Base-by-base conservation (phyloP, 1,140 invertebrate species). In the Daktulosphaira vitifoliae region DNA sequence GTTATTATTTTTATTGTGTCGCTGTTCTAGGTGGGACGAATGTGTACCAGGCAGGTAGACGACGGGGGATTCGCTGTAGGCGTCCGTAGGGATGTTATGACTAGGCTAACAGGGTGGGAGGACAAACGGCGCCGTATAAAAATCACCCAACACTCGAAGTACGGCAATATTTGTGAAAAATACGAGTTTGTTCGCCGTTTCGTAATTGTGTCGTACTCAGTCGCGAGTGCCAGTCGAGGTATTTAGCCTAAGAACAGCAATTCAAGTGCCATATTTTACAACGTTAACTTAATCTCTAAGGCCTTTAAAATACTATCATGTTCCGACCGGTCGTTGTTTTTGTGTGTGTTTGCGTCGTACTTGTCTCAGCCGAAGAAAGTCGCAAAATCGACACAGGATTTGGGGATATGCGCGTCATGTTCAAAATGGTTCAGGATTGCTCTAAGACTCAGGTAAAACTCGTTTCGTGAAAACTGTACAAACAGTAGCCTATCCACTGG, bases 401-500 rank as follows among this genome's bases (percentile, higher is more conserved):
- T 26, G 75, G 76, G 11, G 82, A 83, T 44, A 69, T 82, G 1
- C 76, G 77, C 26, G 78, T 78, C 65, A 73, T 81, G 50, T 81
- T 80, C 67, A 79, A 81, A 72, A 76, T 84, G 66, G 89, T 88
- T 74, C 86, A 85, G 72, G 85, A 89, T 67, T 90, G 88, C 75
- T 29, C 54, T 5, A 46, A 59, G 42, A 3, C 39, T 5, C 54
- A 59, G 42, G 54, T 59, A 46, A 59, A 23, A n/a, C n/a, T 44
- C 11, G n/a, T 16, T 16, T n/a, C 39, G 38, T 11, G 11, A 33
- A 33, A 33, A 33, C 29, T 11, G 5, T 5, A 33, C 29, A 33
- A n/a, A n/a, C n/a, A n/a, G n/a, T n/a, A n/a, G n/a, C n/a, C n/a
- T n/a, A n/a, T n/a, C 8, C 11, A 1, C 15, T 2, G 3, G 18